These are phyloP conservation scores for Chlorodrepanis virens DNA, from an alignment of 2,113 vertebrate species.

Conservation along the genomic window DNA sequence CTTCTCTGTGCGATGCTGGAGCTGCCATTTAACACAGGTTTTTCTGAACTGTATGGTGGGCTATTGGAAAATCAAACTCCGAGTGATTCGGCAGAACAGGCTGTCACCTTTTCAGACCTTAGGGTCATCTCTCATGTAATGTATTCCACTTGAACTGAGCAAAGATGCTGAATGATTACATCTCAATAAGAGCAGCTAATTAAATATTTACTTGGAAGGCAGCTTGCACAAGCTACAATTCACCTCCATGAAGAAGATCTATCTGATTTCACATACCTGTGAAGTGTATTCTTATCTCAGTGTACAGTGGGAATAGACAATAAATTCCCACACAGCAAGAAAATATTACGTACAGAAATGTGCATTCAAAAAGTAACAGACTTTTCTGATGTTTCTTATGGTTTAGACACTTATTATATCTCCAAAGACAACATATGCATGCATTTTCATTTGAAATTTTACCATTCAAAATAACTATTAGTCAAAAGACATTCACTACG, in stretches of 20 bases:
- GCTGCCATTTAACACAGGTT: background rate
- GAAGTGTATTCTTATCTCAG: background rate
- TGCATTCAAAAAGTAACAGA: background rate
- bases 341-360: background rate
- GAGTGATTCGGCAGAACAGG: background rate
- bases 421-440: background rate
- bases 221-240: accelerated
- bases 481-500: background rate
- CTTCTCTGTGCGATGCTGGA: background rate
- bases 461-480: background rate
- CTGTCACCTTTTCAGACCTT: background rate
- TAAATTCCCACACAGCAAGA: background rate
- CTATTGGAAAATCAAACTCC: background rate
- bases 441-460: background rate
- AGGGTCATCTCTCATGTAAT: accelerated
- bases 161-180: background rate
- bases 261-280: background rate
- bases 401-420: background rate
- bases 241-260: background rate
- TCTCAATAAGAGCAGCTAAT: background rate
- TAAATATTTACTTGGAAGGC: background rate
- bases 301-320: background rate
- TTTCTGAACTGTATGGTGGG: background rate
- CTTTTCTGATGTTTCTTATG: background rate
- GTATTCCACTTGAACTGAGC: background rate